These are phyloP conservation scores for Drosophila mulleri DNA, from an alignment of 2,888 invertebrate genomes.

Conservation along the genomic window DNA sequence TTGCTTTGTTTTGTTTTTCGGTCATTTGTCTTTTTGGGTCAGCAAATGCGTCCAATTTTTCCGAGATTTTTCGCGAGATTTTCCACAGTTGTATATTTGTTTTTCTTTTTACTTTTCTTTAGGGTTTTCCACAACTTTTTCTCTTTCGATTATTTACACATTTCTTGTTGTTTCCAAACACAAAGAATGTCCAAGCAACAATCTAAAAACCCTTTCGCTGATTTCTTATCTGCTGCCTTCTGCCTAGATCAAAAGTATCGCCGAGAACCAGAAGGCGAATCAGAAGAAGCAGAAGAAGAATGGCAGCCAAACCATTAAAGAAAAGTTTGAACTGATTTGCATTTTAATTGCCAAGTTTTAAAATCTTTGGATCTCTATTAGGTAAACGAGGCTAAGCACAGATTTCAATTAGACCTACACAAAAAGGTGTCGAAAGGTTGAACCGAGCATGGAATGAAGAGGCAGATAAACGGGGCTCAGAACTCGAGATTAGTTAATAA, in stretches of 20 bases:
- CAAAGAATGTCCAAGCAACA: slow-evolving; percentile 26
- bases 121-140: slow-evolving; percentile 54
- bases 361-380: slow-evolving; percentile 46
- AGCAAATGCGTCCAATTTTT: slow-evolving; percentile 66
- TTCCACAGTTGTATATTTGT: slow-evolving; percentile 56
- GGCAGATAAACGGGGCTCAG: not conserved
- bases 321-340: slow-evolving; percentile 55
- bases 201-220: slow-evolving; percentile 48
- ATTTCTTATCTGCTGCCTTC: slow-evolving; percentile 10
- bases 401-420: slow-evolving; percentile 45
- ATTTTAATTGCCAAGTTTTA: slow-evolving; percentile 39
- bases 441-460: not conserved
- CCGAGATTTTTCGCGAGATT: slow-evolving; percentile 56
- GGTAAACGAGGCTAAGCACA: slow-evolving; percentile 33
- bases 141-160: slow-evolving; percentile 62
- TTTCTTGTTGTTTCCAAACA: slow-evolving; percentile 35
- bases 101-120: slow-evolving; percentile 31
- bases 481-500: slow-evolving; percentile 2
- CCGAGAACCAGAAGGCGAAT: not conserved
- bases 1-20: slow-evolving; percentile 25
- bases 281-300: slow-evolving; percentile 4
- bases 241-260: slow-evolving; percentile 28
- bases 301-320: slow-evolving; percentile 45
- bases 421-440: slow-evolving; percentile 32
- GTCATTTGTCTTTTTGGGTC: slow-evolving; percentile 67